These are phyloP conservation scores for Meiosimyza decipiens DNA, from an alignment of 2,888 invertebrate species.

Conservation along the genomic window DNA sequence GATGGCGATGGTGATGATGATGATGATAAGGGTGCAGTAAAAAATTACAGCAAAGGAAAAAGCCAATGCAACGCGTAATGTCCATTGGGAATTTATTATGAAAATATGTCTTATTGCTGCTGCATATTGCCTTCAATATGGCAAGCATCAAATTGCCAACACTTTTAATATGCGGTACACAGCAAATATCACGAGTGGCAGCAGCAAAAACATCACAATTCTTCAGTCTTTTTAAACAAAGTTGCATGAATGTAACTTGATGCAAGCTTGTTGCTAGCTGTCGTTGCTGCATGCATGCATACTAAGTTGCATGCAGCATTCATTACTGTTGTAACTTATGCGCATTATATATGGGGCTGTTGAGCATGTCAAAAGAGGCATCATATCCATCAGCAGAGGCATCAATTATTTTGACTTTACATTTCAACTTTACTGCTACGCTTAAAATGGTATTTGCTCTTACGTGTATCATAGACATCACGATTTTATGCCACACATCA, in stretches of 20 bases:
- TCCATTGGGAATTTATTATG: background rate
- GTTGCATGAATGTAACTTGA: background rate
- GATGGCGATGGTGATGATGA: background rate
- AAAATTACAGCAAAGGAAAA: background rate
- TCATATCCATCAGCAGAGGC: slow-evolving; percentile 3
- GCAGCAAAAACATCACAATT: slow-evolving; percentile 14
- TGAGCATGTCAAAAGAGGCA: slow-evolving; percentile 4
- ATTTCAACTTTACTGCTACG: background rate
- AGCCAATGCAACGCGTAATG: background rate
- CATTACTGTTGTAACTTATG: background rate
- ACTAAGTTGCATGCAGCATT: slow-evolving; percentile 11
- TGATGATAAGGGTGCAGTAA: background rate
- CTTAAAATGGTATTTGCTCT: slow-evolving; percentile 8
- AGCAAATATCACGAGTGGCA: background rate
- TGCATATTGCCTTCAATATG: background rate
- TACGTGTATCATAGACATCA: slow-evolving; percentile 6
- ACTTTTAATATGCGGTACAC: slow-evolving; percentile 2
- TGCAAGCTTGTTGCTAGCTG: background rate
- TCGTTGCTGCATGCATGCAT: background rate
- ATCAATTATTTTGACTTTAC: slow-evolving; percentile 28
- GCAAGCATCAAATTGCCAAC: slow-evolving; percentile 23
- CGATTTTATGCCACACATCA: slow-evolving; percentile 30
- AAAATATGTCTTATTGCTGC: background rate
- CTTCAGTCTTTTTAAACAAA: background rate
- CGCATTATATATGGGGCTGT: background rate